phyloP scores from a whole-genome alignment of 2,113 vertebrate species.

The Taurulus bubalis region DNA sequence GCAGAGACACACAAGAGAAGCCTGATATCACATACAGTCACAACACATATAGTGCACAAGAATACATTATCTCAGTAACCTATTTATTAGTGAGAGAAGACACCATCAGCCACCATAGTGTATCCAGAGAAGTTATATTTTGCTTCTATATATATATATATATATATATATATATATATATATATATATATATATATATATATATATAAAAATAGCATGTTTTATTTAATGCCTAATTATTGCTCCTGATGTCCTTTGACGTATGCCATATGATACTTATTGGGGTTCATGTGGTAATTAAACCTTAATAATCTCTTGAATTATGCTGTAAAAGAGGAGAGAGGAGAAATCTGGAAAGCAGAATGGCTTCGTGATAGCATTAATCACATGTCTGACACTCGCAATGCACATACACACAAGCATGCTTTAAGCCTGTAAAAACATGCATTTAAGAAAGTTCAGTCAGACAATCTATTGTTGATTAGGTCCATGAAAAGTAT shows the following conservation, averaged over 20 bases:
- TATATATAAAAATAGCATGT: conserved; percentile 8
- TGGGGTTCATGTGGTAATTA: conserved; percentile 9
- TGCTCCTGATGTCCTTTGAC: conserved; percentile 28
- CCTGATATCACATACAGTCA: conserved; percentile 4
- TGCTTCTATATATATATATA: conserved; percentile 17
- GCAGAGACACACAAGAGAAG: neutral
- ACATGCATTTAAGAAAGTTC: conserved; percentile 8
- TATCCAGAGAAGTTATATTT: neutral
- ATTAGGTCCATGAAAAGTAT: conserved; percentile 2
- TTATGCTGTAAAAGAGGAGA: neutral
- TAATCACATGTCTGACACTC: neutral
- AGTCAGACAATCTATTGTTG: neutral
- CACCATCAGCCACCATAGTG: neutral
- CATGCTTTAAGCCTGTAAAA: conserved; percentile 5
- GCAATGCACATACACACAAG: neutral
- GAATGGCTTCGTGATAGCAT: conserved; percentile 14
- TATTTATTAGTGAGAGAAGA: conserved; percentile 3
- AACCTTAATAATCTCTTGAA: neutral
- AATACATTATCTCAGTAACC: neutral
- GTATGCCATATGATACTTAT: conserved; percentile 6
- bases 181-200: conserved; percentile 24
- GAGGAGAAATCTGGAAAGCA: neutral
- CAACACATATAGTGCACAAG: neutral
- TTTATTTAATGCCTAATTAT: conserved; percentile 21
- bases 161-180: conserved; percentile 24